A percentile compares a stretch with the other conserved stretches of the same genome.
Evolutionary conservation across 1,140 invertebrate species (phyloP).

Genomic region (Anastatus disparis): DNA sequence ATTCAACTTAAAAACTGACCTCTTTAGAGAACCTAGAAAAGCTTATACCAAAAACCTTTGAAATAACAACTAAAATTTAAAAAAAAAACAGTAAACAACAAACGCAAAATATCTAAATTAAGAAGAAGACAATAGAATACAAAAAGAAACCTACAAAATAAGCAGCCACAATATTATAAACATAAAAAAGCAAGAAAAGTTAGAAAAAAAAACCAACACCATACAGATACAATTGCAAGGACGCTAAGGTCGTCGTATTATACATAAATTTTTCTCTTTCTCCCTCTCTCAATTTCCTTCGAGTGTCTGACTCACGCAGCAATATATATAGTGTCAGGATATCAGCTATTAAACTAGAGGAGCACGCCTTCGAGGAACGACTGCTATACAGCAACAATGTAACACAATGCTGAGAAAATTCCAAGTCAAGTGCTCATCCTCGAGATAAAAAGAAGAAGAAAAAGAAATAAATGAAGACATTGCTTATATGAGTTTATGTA

Average conservation of each 20-base stretch:
- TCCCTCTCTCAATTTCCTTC: background rate
- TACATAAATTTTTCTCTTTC: background rate
- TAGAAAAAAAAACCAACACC: constrained; percentile 1
- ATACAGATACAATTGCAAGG: constrained; percentile 3
- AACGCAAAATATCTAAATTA: background rate
- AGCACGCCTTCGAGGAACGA: background rate
- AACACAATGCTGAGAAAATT: constrained; percentile 63
- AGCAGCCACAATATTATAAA: constrained; percentile 2
- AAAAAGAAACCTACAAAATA: background rate
- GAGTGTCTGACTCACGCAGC: constrained; percentile 52
- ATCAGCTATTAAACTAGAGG: constrained; percentile 60
- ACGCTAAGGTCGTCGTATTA: background rate
- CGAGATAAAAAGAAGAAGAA: background rate
- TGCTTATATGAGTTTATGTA: too few species aligned
- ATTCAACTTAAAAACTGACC: background rate
- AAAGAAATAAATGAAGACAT: background rate
- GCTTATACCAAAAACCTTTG: background rate
- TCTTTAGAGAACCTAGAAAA: background rate
- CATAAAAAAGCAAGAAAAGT: background rate
- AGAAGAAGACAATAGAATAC: background rate
- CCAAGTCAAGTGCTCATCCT: constrained; percentile 24
- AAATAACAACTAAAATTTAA: background rate
- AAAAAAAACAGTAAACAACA: background rate
- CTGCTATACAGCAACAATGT: constrained; percentile 40
- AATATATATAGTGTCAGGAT: too few species aligned